Evolutionary conservation across 92 coral and sea anemone genomes (phyloP), one percentile per base, ranked within the genome.

Genomic region (Ricordea florida): DNA sequence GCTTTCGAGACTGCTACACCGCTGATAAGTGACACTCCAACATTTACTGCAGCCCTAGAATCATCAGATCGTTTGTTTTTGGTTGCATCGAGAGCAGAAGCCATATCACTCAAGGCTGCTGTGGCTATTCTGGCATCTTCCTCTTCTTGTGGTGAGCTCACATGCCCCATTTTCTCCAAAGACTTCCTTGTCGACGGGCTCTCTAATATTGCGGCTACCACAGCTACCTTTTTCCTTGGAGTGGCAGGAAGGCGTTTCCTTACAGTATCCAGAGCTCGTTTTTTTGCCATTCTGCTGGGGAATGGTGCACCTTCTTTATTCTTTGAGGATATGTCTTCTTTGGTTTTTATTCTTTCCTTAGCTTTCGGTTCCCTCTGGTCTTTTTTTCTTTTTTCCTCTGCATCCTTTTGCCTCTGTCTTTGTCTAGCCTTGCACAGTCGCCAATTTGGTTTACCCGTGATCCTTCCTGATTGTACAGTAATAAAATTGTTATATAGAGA

Each of bases 21-120:
- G 36, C 46, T 56, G 49, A 69, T 34, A 10, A 69, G 69, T n/a
- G 74, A 52, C 23, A 73, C 47, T 35, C 57, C 89, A 38, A 78
- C 26, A 24, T 18, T 59, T 31, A 72, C 49, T 23, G 88, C 61
- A n/a, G 74, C 42, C 15, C 76, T 21, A 33, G 82, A 51, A 29
- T 68, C 79, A 6, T 69, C 50, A 0, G 89, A 75, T n/a, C 89
- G 41, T 11, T 49, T 62, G 6, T 30, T 35, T 29, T 83, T 68
- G 0, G 49, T 60, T 27, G 10, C 35, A 1, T 41, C 72, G 25
- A 83, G 10, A 25, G 74, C 79, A 16, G 50, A 41, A 1, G 69
- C 38, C 29, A 62, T 66, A 36, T 83, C 89, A 4, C 55, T 32
- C 17, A 58, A 42, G 0, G 57, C 28, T 1, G 70, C 43, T 22